Evolutionary conservation across 2,797 vertebrate genomes (phyloP).

Genomic region (Apogon hyalosoma): DNA sequence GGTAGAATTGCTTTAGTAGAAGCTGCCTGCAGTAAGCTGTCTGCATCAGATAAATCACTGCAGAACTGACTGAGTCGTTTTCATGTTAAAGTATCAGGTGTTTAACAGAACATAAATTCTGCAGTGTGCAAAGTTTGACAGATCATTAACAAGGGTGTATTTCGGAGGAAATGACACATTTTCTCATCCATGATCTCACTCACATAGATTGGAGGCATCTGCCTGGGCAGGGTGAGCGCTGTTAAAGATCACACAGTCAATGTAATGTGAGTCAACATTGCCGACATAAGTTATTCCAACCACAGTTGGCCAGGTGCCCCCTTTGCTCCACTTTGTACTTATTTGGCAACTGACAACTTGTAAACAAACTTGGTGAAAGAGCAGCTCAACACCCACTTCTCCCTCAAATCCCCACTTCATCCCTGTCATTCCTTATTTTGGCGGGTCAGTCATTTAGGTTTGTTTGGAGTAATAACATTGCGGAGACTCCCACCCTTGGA

Average conservation of each 20-base stretch:
- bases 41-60: constrained; percentile 10
- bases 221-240: not conserved
- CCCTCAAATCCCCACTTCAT: constrained; percentile 46
- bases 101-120: constrained; percentile 56
- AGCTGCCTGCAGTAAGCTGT: not conserved
- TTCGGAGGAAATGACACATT: constrained; percentile 47
- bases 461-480: constrained; percentile 76
- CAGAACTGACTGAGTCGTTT: constrained; percentile 9
- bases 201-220: constrained; percentile 40
- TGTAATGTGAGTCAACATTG: constrained; percentile 20
- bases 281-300: not conserved
- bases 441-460: constrained; percentile 55
- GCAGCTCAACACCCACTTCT: constrained; percentile 63
- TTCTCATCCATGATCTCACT: constrained; percentile 53
- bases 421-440: constrained; percentile 53
- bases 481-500: constrained; percentile 52
- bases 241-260: constrained; percentile 12
- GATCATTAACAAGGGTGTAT: constrained; percentile 61
- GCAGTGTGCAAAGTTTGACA: constrained; percentile 50
- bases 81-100: constrained; percentile 54
- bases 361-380: constrained; percentile 69
- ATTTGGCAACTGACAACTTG: constrained; percentile 60
- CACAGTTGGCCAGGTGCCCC: constrained; percentile 6
- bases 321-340: constrained; percentile 38
- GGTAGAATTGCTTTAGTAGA: constrained; percentile 1